Percentiles rank a stretch among this genome's conserved stretches.
phyloP scores from a whole-genome alignment of 1,140 invertebrate species.

The Conopomorpha cramerella region DNA sequence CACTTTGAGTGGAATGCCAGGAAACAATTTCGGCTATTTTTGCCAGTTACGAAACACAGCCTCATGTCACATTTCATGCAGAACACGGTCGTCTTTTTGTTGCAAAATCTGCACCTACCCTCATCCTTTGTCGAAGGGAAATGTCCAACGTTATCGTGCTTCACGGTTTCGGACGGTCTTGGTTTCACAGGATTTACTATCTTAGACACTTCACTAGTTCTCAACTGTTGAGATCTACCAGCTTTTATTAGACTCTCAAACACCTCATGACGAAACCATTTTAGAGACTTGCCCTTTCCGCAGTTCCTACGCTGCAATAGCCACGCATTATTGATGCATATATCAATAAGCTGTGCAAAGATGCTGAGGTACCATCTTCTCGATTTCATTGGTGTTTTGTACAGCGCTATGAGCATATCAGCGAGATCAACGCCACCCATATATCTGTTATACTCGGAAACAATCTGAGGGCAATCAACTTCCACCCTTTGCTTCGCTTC shows the following conservation, averaged over 20 bases:
- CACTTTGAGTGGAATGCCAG: too few species aligned
- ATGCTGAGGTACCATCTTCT: too few species aligned
- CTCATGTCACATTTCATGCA: conserved; percentile 3
- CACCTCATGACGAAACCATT: too few species aligned
- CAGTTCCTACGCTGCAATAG: too few species aligned
- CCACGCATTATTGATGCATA: too few species aligned
- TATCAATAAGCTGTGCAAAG: too few species aligned
- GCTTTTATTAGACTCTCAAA: too few species aligned
- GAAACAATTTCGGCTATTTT: too few species aligned
- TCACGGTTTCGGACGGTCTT: neutral
- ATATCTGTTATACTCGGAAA: conserved; percentile 40
- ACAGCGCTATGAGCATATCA: conserved; percentile 17
- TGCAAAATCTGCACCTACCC: conserved; percentile 1
- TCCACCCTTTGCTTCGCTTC: conserved; percentile 14
- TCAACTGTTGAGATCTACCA: too few species aligned
- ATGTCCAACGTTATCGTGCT: neutral
- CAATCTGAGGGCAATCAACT: conserved; percentile 32
- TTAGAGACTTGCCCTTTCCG: too few species aligned
- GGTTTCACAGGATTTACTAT: neutral
- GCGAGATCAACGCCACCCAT: conserved; percentile 26
- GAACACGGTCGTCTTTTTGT: conserved; percentile 1
- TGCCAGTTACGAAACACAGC: conserved; percentile 2
- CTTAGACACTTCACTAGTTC: too few species aligned
- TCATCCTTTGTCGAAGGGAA: neutral
- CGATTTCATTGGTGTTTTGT: conserved; percentile 6